Evolutionary conservation across 2,888 invertebrate species (phyloP), one percentile per base, ranked within the genome.

Genomic region (Syrista parreyssii): DNA sequence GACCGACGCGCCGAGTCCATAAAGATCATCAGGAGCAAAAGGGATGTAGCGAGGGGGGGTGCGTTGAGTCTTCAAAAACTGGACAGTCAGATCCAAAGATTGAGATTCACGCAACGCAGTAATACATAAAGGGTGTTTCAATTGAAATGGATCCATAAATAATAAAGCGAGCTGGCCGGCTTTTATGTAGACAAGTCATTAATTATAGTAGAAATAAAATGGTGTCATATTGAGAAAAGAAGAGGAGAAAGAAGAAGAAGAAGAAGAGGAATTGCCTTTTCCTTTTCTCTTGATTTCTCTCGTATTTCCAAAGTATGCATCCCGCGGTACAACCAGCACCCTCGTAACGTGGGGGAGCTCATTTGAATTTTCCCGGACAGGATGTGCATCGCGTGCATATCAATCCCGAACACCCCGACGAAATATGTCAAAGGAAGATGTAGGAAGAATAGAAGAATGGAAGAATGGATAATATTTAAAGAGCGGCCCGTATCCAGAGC

Each of bases 321-420:
- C 55, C 23, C 23, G 55, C 23, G 55, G 9, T 55, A 55, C 55
- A 23, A 23, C 55, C 55, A 55, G 55, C 55, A 55, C 55, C 55
- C 55, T 23, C 12, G 30, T 33, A 33, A 71, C 32, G 71, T 12
- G 6, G 11, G 79, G 12, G 68, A 55, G 76, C 84, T 85, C 84
- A 86, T 86, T 86, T 86, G 84, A 86, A 86, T 86, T 89, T 88
- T 87, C 87, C 88, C 87, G 87, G 87, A 88, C 88, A 88, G 89
- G 89, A 89, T 88, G 89, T 84, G 87, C 88, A 89, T 87, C 85
- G 86, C 83, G 87, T 87, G 89, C 89, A 89, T 90, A 89, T 88
- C 87, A 89, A 90, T 89, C 83, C 84, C 82, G 85, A 82, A 86
- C 86, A 87, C 85, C 85, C 86, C 84, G 84, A 84, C 83, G 85